Evolutionary conservation across 2,113 vertebrate species (phyloP).

Genomic region (Platysternon megacephalum): DNA sequence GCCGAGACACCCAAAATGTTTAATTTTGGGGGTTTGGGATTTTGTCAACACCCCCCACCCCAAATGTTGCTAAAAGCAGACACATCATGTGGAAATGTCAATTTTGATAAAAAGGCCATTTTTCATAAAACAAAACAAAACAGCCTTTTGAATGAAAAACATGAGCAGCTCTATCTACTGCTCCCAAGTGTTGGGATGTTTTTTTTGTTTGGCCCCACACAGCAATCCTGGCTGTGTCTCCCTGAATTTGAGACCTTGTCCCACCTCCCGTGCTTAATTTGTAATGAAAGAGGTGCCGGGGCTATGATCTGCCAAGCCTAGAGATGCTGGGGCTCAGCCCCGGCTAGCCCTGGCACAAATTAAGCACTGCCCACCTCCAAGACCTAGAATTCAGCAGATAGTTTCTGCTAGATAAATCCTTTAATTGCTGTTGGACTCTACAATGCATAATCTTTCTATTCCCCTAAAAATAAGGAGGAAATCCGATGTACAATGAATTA

Average conservation of each 20-base stretch:
- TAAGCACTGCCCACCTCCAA: background rate
- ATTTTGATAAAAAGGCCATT: background rate
- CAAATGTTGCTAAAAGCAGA: background rate
- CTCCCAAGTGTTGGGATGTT: background rate
- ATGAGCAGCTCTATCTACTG: background rate
- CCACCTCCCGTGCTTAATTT: background rate
- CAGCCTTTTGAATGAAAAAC: background rate
- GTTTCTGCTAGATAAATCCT: background rate
- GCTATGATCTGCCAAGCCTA: too few relatives aligned
- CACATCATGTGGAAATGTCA: background rate
- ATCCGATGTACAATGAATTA: constrained; percentile 9
- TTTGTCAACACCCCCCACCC: background rate
- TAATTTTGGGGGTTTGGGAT: background rate
- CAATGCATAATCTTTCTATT: background rate
- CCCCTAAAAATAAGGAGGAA: background rate
- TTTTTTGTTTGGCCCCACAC: background rate
- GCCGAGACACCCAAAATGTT: background rate
- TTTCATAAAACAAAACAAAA: background rate
- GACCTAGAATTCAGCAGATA: background rate
- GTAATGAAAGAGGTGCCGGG: too few relatives aligned
- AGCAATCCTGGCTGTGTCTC: background rate
- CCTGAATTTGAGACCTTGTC: background rate
- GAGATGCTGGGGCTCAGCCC: too few relatives aligned
- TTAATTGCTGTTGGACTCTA: constrained; percentile 15
- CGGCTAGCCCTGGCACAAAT: too few relatives aligned